Evolutionary conservation across 2,113 vertebrate species (phyloP).

Genomic region (Ciconia maguari): DNA sequence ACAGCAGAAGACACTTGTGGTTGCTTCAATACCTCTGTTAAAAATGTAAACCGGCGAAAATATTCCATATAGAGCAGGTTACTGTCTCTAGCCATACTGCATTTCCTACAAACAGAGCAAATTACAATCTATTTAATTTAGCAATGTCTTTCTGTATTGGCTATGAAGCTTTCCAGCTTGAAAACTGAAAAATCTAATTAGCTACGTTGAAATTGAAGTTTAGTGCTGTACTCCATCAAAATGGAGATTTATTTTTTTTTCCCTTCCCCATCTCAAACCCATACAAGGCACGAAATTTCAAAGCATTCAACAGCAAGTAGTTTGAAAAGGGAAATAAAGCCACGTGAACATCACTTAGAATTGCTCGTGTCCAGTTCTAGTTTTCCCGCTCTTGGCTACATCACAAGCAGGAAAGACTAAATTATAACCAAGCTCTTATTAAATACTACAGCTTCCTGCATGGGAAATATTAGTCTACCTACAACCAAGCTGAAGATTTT

Average conservation of each 20-base stretch:
- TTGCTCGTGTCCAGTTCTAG: neutral
- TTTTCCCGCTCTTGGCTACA: neutral
- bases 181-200: slow-evolving; percentile 14
- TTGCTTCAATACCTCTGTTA: neutral
- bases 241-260: neutral
- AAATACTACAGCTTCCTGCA: neutral
- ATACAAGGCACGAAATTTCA: neutral
- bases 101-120: neutral
- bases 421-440: neutral
- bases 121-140: neutral
- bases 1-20: neutral
- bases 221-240: neutral
- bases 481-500: neutral
- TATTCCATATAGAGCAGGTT: neutral
- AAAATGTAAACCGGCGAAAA: neutral
- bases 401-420: neutral
- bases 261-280: neutral
- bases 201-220: neutral
- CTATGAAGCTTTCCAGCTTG: neutral
- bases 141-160: neutral
- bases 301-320: neutral
- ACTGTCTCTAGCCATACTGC: neutral
- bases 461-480: neutral
- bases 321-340: neutral
- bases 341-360: neutral